Evolutionary conservation across 2,888 invertebrate species (phyloP), one percentile per base, ranked within the genome.

Genomic region (Lypha dubia): DNA sequence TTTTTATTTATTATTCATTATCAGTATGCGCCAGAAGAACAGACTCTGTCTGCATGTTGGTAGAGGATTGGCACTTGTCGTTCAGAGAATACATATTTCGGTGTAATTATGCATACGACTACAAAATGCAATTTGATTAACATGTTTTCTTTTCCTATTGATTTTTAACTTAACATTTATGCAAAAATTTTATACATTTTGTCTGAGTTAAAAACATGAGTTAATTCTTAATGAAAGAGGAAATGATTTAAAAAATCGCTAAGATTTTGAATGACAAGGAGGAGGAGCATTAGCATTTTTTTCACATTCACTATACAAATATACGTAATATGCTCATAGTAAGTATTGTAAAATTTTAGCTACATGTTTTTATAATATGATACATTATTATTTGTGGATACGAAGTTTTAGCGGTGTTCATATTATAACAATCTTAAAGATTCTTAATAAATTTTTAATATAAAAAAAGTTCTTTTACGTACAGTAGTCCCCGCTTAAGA

Each of bases 181-280:
- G 35, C 17, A 20, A 28, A 28, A 28, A 7, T n/a, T 53, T 53
- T 53, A 20, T 2, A 5, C 13, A 38, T 13, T 51, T 51, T n/a
- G 9, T 3, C 51, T 44, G 15, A 17, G 24, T 20, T 15, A n/a
- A 53, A 22, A 53, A 44, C 28, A 70, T 49, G 70, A 53, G 51
- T 44, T 44, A 71, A 32, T 28, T 71, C 5, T 58, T 71, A 71
- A 71, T 71, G 58, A 44, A 32, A 32, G 5, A 28, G 17, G 28
- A 63, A 28, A 41, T n/a, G 24, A 22, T 3, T 22, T 7, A 20
- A 22, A 67, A 15, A 63, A 63, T 0, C 1, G 11, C 11, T 51
- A 17, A 17, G 3, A 20, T 17, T 49, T 49, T 4, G 4, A n/a
- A 15, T 44, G 15, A n/a, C 11, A 38, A 3, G 11, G 35, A 6